These are phyloP conservation scores for Eupeodes luniger DNA, from an alignment of 2,888 invertebrate species.

Conservation along the genomic window DNA sequence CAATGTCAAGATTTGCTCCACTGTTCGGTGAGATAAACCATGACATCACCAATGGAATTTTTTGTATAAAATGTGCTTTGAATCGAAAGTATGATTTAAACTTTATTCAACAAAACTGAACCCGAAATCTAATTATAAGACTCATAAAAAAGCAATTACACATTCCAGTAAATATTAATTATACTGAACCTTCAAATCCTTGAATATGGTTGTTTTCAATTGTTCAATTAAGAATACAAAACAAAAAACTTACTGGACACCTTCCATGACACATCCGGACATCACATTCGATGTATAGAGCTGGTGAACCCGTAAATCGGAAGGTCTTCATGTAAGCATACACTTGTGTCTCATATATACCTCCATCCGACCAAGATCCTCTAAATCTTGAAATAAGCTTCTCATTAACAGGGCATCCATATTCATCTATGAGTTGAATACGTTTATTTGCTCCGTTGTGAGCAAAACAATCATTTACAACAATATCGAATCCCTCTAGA, in stretches of 20 bases:
- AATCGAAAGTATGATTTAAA: too few relatives aligned
- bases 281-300: slow-evolving; percentile 96
- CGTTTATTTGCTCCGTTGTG: slow-evolving; percentile 97
- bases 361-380: slow-evolving; percentile 96
- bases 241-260: slow-evolving; percentile 90
- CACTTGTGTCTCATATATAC: slow-evolving; percentile 96
- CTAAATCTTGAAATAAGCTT: slow-evolving; percentile 96
- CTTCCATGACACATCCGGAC: slow-evolving; percentile 97
- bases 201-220: too few relatives aligned
- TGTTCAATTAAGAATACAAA: neutral
- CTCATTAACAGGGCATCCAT: slow-evolving; percentile 96
- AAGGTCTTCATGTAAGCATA: slow-evolving; percentile 97
- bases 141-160: too few relatives aligned
- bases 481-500: slow-evolving; percentile 96
- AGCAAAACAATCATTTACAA: slow-evolving; percentile 96
- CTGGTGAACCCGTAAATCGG: slow-evolving; percentile 96
- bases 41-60: too few relatives aligned
- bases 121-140: too few relatives aligned
- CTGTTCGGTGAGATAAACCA: too few relatives aligned
- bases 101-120: too few relatives aligned
- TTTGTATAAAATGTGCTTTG: too few relatives aligned
- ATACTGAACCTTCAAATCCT: too few relatives aligned
- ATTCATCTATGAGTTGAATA: slow-evolving; percentile 96
- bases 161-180: too few relatives aligned
- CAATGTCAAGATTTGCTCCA: too few relatives aligned